A percentile compares a stretch with the other conserved stretches of the same genome.
These are phyloP conservation scores for Drosophila pandora DNA, from an alignment of 1,140 invertebrate genomes.

Conservation along the genomic window DNA sequence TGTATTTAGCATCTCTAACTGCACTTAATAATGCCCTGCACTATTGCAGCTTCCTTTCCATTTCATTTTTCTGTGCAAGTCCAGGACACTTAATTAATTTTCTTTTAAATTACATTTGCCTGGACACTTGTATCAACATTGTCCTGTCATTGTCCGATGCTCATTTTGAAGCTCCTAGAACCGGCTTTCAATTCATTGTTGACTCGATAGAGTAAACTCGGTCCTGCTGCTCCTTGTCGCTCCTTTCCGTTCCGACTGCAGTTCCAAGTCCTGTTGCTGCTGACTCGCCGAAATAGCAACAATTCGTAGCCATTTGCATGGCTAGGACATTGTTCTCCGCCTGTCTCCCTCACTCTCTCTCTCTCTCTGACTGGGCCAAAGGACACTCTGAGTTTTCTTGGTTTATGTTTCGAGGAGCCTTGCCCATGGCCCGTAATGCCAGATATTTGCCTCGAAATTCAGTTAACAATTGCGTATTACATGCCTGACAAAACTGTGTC, in stretches of 20 bases:
- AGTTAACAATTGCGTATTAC: slow-evolving; percentile 50
- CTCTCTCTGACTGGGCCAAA: background rate
- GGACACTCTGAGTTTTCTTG: slow-evolving; percentile 33
- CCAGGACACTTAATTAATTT: slow-evolving; percentile 72
- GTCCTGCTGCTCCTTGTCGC: slow-evolving; percentile 9
- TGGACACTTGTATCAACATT: slow-evolving; percentile 65
- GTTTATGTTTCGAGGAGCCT: slow-evolving; percentile 16
- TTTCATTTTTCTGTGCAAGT: slow-evolving; percentile 4
- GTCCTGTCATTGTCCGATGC: slow-evolving; percentile 33
- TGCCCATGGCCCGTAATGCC: slow-evolving; percentile 26
- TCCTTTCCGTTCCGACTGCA: slow-evolving; percentile 6
- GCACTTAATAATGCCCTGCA: background rate
- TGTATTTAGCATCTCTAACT: background rate
- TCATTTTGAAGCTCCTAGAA: slow-evolving; percentile 50
- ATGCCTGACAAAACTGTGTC: slow-evolving; percentile 29
- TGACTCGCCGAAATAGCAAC: slow-evolving; percentile 33
- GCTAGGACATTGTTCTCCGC: slow-evolving; percentile 27
- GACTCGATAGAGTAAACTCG: slow-evolving; percentile 61
- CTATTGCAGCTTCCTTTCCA: slow-evolving; percentile 5
- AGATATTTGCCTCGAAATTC: slow-evolving; percentile 38
- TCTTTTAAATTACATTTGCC: slow-evolving; percentile 68
- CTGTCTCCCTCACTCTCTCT: background rate
- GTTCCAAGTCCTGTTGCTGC: slow-evolving; percentile 13
- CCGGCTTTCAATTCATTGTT: slow-evolving; percentile 72
- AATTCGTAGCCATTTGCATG: slow-evolving; percentile 16